These are phyloP conservation scores for Prosopocoilus inquinatus DNA, from an alignment of 2,888 invertebrate genomes.

Conservation along the genomic window DNA sequence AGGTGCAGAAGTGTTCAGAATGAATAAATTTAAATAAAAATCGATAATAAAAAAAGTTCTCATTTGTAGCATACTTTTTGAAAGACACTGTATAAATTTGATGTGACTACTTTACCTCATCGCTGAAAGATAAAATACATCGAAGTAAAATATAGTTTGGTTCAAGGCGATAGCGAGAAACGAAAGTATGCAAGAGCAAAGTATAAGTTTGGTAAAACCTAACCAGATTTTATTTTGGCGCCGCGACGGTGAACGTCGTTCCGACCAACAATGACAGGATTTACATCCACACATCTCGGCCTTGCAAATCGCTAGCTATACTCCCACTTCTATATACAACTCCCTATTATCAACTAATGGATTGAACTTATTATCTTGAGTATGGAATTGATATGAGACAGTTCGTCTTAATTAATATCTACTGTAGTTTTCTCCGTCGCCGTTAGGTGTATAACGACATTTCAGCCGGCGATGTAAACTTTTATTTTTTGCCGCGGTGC, in stretches of 20 bases:
- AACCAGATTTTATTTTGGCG: constrained; percentile 15
- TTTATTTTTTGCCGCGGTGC: no score
- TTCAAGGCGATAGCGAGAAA: not conserved
- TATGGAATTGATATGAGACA: constrained; percentile 26
- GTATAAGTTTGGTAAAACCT: not conserved
- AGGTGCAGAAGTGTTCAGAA: no score
- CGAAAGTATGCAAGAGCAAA: constrained; percentile 3
- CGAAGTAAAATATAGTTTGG: no score
- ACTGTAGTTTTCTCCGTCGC: not conserved
- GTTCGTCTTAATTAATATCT: constrained; percentile 20
- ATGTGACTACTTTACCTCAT: no score
- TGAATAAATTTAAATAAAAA: no score
- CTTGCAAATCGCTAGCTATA: constrained; percentile 9
- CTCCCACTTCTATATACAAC: not conserved
- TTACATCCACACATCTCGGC: constrained; percentile 26
- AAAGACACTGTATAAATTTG: no score
- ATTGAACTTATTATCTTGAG: constrained; percentile 32
- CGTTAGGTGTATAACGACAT: no score
- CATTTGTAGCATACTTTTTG: no score
- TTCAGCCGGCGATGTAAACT: no score
- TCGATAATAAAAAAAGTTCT: no score
- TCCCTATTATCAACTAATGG: constrained; percentile 29
- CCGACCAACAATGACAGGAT: constrained; percentile 28
- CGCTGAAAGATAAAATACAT: no score
- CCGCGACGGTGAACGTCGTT: constrained; percentile 26